These are phyloP conservation scores for Diadophis punctatus DNA, from an alignment of 2,113 vertebrate genomes.

Conservation along the genomic window DNA sequence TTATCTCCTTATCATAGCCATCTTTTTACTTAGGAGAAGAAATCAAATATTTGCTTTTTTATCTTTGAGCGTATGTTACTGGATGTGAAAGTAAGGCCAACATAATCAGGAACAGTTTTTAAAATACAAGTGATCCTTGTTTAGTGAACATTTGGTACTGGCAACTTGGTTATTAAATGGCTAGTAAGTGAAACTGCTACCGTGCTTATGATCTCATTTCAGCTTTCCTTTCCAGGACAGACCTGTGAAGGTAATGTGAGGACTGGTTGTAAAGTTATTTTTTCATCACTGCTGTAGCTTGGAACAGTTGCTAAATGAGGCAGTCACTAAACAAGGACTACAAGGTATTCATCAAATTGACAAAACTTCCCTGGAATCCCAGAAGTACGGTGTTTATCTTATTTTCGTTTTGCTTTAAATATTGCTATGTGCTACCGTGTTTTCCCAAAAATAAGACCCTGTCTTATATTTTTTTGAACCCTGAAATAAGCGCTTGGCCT, in stretches of 20 bases:
- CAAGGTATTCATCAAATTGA: not conserved
- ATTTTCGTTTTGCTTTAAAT: not conserved
- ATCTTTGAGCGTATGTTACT: not conserved
- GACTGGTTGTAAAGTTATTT: not conserved
- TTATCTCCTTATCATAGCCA: not conserved
- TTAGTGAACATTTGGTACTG: not conserved
- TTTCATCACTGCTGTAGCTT: not conserved
- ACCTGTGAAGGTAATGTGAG: not conserved
- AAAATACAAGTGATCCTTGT: not conserved
- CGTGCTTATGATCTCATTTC: not conserved
- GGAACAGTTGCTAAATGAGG: not conserved
- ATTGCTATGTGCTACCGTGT: not conserved
- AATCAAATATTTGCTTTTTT: not conserved
- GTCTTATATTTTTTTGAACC: too few relatives aligned
- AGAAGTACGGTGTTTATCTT: not conserved
- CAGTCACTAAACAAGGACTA: not conserved
- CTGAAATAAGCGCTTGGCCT: too few relatives aligned
- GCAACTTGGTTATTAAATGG: not conserved
- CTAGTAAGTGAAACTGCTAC: not conserved
- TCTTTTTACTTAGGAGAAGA: not conserved
- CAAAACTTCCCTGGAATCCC: not conserved
- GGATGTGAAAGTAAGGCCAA: not conserved
- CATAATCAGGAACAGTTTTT: not conserved
- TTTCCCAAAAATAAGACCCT: too few relatives aligned
- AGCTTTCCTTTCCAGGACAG: not conserved